Conservation (phyloP, 2,888 invertebrate genomes). For the Tetragnatha montana region DNA sequence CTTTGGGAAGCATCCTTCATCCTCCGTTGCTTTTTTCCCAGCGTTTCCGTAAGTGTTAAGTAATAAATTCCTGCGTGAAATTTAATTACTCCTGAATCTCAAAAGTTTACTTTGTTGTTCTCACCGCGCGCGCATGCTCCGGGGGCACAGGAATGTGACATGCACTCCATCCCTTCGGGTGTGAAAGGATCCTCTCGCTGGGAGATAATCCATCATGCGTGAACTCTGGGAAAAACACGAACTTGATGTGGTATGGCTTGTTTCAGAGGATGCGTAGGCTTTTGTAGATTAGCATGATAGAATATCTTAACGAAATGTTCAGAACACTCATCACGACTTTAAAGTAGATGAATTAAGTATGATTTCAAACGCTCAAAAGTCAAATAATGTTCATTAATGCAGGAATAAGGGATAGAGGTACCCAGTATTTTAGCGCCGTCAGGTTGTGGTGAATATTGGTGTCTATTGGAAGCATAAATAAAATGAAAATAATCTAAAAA, state of each 20-base stretch:
- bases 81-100: slow-evolving; percentile 24
- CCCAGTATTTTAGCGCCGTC: too few species aligned
- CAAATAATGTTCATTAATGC: too few species aligned
- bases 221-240: not conserved
- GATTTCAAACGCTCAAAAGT: too few species aligned
- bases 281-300: too few species aligned
- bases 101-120: slow-evolving; percentile 21
- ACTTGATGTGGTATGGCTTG: not conserved
- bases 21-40: not conserved
- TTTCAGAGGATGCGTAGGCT: too few species aligned
- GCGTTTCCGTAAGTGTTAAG: not conserved
- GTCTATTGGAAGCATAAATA: too few species aligned
- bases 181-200: not conserved
- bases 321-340: too few species aligned
- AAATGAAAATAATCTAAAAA: too few species aligned
- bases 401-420: too few species aligned
- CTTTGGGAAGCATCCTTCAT: slow-evolving; percentile 8
- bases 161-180: not conserved
- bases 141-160: slow-evolving; percentile 3
- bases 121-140: not conserved
- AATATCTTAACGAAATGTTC: too few species aligned
- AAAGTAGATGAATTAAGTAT: too few species aligned
- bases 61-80: slow-evolving; percentile 17
- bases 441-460: too few species aligned
- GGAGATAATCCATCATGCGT: slow-evolving; percentile 18